Evolutionary conservation across 1,140 invertebrate species (phyloP).

Genomic region (Diorhabda carinulata): DNA sequence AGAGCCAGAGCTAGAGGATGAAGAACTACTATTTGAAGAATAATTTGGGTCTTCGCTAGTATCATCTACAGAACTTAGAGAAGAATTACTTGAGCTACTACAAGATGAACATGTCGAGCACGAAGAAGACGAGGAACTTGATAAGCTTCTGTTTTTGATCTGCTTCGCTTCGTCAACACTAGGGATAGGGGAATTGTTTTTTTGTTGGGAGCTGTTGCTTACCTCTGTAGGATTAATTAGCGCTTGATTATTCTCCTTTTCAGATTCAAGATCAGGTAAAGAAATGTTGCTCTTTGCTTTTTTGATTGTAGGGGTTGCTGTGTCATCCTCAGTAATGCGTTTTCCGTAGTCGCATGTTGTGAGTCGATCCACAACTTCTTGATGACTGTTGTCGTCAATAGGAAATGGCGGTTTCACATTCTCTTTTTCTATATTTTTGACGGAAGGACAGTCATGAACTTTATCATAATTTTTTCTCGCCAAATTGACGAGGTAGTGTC

Average conservation of each 20-base stretch:
- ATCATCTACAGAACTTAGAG: constrained; percentile 12
- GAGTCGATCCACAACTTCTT: too few relatives aligned
- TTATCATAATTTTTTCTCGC: constrained; percentile 3
- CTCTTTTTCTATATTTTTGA: too few relatives aligned
- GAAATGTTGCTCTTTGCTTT: too few relatives aligned
- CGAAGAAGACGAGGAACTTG: constrained; percentile 2
- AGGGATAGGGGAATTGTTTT: constrained; percentile 10
- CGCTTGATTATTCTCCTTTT: too few relatives aligned
- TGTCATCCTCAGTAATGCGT: too few relatives aligned
- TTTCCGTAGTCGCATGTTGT: too few relatives aligned
- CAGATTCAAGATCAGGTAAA: too few relatives aligned
- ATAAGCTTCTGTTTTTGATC: constrained; percentile 12
- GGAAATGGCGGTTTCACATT: too few relatives aligned
- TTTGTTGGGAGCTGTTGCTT: constrained; percentile 15
- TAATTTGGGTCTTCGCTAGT: constrained; percentile 12
- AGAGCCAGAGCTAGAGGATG: constrained; percentile 13
- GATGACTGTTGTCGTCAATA: too few relatives aligned
- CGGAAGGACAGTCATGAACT: constrained; percentile 6
- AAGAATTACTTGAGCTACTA: constrained; percentile 14
- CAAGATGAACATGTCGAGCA: background rate
- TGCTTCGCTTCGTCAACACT: constrained; percentile 1
- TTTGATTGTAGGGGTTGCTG: too few relatives aligned
- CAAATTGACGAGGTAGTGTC: constrained; percentile 5
- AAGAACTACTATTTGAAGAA: constrained; percentile 11
- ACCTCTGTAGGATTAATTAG: constrained; percentile 9